These are phyloP conservation scores for Asbolus verrucosus DNA, from an alignment of 1,140 invertebrate genomes.

Conservation along the genomic window DNA sequence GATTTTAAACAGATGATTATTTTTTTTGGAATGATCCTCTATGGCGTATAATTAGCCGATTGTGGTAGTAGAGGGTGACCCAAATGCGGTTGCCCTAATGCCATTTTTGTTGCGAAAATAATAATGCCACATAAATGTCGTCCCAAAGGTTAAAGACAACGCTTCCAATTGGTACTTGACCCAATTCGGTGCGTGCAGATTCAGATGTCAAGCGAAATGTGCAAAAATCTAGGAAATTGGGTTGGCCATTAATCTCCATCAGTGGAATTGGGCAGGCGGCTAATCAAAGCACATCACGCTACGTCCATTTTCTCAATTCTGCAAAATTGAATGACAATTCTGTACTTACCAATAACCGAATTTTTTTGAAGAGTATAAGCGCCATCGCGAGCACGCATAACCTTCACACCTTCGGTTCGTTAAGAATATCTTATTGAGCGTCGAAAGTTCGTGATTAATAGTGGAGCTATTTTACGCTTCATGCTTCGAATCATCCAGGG, in stretches of 20 bases:
- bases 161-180: slow-evolving; percentile 18
- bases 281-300: neutral
- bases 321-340: too few species aligned
- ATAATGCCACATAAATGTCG: slow-evolving; percentile 41
- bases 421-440: too few species aligned
- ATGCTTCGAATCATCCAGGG: too few species aligned
- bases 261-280: neutral
- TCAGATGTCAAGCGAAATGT: neutral
- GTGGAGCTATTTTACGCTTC: too few species aligned
- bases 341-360: too few species aligned
- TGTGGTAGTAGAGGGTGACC: neutral
- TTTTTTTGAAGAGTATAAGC: too few species aligned
- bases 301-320: neutral
- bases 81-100: neutral
- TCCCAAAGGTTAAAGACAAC: slow-evolving; percentile 24
- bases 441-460: too few species aligned
- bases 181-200: slow-evolving; percentile 6
- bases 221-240: neutral
- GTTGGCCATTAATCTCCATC: neutral
- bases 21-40: too few species aligned
- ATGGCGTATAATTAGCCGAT: neutral
- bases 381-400: too few species aligned
- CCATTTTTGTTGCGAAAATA: slow-evolving; percentile 18
- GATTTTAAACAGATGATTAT: neutral
- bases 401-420: too few species aligned